A percentile compares a stretch with the other conserved stretches of the same genome.
Conservation (phyloP, 2,113 vertebrate species). For the Boulengeromyrus knoepffleri region DNA sequence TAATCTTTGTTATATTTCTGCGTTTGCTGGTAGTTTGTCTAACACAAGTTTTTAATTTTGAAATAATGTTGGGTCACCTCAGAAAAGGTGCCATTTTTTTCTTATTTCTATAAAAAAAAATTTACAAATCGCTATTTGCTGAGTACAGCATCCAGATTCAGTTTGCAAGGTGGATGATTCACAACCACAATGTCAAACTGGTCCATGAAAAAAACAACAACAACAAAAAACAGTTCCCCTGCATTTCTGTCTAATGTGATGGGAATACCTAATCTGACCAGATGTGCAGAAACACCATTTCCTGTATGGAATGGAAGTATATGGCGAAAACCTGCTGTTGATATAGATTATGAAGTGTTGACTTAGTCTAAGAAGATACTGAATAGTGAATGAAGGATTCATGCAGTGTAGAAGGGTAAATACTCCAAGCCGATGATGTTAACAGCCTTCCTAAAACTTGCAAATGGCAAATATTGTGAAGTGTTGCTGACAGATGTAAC, state of each 20-base stretch:
- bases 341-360: neutral
- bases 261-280: neutral
- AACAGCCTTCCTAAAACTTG: neutral
- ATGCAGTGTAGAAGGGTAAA: neutral
- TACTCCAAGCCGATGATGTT: neutral
- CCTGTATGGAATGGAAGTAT: neutral
- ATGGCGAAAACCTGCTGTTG: neutral
- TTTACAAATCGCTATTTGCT: neutral
- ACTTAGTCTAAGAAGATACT: neutral
- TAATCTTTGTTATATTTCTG: neutral
- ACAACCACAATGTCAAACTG: neutral
- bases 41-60: neutral
- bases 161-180: neutral
- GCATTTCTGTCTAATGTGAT: neutral
- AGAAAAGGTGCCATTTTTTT: neutral
- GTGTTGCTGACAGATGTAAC: neutral
- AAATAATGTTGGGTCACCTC: neutral
- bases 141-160: neutral
- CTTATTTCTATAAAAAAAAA: neutral
- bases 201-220: neutral
- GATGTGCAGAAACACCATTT: neutral
- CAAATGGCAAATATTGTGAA: neutral
- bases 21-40: neutral
- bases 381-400: neutral
- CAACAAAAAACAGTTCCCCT: neutral